Evolutionary conservation across 2,797 vertebrate species (phyloP).

Genomic region (Chiroxiphia lanceolata): DNA sequence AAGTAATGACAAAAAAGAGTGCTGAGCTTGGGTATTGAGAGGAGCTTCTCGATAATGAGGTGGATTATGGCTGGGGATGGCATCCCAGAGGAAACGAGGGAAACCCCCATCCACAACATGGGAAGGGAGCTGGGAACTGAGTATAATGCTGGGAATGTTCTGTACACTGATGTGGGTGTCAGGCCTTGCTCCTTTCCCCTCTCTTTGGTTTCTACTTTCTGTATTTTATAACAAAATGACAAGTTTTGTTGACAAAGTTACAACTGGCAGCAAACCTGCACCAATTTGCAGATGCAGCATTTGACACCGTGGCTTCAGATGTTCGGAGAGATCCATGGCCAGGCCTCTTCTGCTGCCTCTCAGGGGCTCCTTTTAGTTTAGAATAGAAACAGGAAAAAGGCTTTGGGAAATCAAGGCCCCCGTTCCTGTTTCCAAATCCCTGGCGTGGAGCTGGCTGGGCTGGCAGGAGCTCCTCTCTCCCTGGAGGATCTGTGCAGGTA

Average conservation of each 20-base stretch:
- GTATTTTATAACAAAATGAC: neutral
- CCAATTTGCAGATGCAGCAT: neutral
- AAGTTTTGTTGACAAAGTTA: neutral
- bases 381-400: slow-evolving; percentile 26
- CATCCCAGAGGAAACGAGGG: neutral
- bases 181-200: neutral
- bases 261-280: neutral
- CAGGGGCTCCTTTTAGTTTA: slow-evolving; percentile 1
- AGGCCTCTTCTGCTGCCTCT: neutral
- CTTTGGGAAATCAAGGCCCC: neutral
- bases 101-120: neutral
- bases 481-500: neutral
- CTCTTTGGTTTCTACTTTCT: neutral
- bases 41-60: neutral
- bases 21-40: neutral
- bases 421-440: neutral
- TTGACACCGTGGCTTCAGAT: neutral
- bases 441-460: neutral
- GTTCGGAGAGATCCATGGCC: neutral
- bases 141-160: neutral
- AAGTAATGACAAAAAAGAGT: neutral
- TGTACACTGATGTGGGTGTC: neutral
- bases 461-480: neutral
- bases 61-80: neutral
- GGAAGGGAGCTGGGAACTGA: neutral